A percentile compares a stretch with the other conserved stretches of the same genome.
These are phyloP conservation scores for Drosophila varians DNA, from an alignment of 1,140 invertebrate species.

Conservation along the genomic window DNA sequence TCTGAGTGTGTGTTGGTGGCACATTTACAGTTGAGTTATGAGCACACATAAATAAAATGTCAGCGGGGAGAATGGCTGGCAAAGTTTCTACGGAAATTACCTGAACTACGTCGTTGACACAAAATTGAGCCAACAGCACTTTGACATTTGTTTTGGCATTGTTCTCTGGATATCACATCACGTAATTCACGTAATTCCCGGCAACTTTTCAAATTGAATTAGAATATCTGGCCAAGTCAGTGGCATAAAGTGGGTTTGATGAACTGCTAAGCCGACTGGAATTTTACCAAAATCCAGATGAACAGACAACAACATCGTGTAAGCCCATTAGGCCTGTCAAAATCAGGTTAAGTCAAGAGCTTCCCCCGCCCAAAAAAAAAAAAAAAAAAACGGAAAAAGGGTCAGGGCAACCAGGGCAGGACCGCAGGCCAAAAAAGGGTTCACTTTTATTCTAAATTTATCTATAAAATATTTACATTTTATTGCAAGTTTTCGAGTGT, in stretches of 20 bases:
- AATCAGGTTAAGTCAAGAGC: conserved; percentile 35
- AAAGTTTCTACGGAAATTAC: conserved; percentile 74
- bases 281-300: conserved; percentile 15
- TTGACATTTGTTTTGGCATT: conserved; percentile 35
- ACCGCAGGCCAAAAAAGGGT: conserved; percentile 50
- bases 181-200: conserved; percentile 35
- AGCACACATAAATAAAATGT: conserved; percentile 78
- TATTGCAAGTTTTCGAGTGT: conserved; percentile 63
- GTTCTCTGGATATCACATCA: conserved; percentile 19
- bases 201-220: conserved; percentile 39
- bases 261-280: conserved; percentile 35
- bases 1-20: conserved; percentile 33
- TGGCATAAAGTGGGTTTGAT: conserved; percentile 36
- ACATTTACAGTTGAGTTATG: conserved; percentile 80
- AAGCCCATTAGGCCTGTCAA: conserved; percentile 66
- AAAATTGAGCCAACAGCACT: conserved; percentile 64
- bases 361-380: too few species aligned
- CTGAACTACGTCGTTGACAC: conserved; percentile 78
- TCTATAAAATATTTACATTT: conserved; percentile 71
- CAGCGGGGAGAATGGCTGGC: conserved; percentile 76
- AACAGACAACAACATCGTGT: conserved; percentile 46
- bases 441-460: conserved; percentile 23
- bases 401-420: conserved; percentile 18
- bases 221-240: background rate
- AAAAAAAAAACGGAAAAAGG: conserved; percentile 32